Evolutionary conservation across 2,888 invertebrate genomes (phyloP).

Genomic region (Matsumyia berberina): DNA sequence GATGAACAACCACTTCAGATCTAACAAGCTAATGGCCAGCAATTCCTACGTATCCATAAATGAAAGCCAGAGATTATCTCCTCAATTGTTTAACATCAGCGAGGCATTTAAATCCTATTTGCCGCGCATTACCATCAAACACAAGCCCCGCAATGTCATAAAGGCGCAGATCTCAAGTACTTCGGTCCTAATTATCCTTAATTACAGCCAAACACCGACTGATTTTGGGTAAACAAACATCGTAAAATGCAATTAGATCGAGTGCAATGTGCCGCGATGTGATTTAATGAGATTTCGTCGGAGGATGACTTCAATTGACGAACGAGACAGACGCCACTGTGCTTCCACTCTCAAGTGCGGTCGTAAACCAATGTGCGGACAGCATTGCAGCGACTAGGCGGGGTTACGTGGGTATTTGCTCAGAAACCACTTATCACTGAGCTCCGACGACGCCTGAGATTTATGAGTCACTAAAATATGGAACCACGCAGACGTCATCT

Average conservation of each 20-base stretch:
- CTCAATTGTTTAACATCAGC: constrained; percentile 60
- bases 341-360: constrained; percentile 50
- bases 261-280: constrained; percentile 60
- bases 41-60: constrained; percentile 45
- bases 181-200: constrained; percentile 70
- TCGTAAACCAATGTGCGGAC: constrained; percentile 47
- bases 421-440: constrained; percentile 63
- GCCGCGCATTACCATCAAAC: constrained; percentile 57
- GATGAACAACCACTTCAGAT: constrained; percentile 18
- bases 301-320: constrained; percentile 59
- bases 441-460: constrained; percentile 26
- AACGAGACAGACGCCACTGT: constrained; percentile 68
- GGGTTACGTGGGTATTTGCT: constrained; percentile 52
- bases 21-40: constrained; percentile 65
- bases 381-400: constrained; percentile 14
- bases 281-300: constrained; percentile 61
- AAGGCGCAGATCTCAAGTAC: constrained; percentile 44
- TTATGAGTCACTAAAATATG: constrained; percentile 68
- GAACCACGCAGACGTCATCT: constrained; percentile 40
- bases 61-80: constrained; percentile 34
- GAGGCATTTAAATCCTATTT: constrained; percentile 31
- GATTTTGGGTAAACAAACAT: constrained; percentile 68
- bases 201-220: constrained; percentile 68
- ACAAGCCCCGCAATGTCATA: constrained; percentile 61
- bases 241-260: constrained; percentile 70